Evolutionary conservation across 2,113 vertebrate genomes (phyloP), one percentile per base, ranked within the genome.

Genomic region (Pachyramphus minor): DNA sequence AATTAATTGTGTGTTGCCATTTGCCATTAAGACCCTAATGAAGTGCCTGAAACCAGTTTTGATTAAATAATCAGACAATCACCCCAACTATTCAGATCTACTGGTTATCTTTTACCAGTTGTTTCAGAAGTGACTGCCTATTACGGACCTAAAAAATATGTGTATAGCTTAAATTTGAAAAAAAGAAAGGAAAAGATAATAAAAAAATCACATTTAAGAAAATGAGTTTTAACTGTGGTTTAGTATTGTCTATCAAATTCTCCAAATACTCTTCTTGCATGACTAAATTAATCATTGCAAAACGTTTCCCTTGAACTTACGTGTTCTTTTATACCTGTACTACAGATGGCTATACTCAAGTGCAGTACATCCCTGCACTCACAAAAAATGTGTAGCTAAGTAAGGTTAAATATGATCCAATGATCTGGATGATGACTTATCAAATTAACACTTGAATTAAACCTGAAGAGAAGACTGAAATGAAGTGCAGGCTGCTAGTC

Each of bases 51-150:
- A 77, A 49, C 1, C 59, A 63, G 69, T 90, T 90, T 92, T 90
- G 87, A 84, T 91, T 93, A 96, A 94, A 60, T 95, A 92, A 95
- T 89, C 91, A 95, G 69, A 81, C 87, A 81, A 66, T 92, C 72
- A 55, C 47, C 50, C 55, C 56, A 94, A 76, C 76, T 86, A 30
- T 96, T 95, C 73, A 67, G 47, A 67, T 84, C 77, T 91, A 39
- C 87, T 92, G 81, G 89, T 93, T 92, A 56, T 83, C 24, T 90
- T 82, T 91, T 88, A 45, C n/a, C 27, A 78, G 72, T 84, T 84
- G 30, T 93, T 96, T 78, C 92, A 87, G 81, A 53, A 89, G 63
- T 72, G 72, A 72, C 78, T 88, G 42, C 44, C 69, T 91, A 59
- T 91, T 89, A 62, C 24, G 24, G 42, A 69, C 45, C 52, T 66